Evolutionary conservation across 2,113 vertebrate species (phyloP).

Genomic region (Alces alces): DNA sequence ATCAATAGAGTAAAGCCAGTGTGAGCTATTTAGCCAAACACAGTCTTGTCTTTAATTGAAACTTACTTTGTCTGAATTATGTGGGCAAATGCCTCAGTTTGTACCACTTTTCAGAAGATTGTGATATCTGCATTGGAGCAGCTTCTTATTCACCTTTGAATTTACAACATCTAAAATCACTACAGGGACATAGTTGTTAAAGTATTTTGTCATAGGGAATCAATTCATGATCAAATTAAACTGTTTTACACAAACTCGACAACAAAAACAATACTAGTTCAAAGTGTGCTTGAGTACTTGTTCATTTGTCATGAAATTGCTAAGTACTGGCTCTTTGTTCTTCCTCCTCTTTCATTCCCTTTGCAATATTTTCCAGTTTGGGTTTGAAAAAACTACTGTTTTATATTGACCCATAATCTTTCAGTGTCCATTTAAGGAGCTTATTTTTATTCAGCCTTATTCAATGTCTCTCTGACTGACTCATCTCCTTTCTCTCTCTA

Average conservation of each 20-base stretch:
- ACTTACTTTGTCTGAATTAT: background rate
- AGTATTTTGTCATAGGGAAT: background rate
- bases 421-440: background rate
- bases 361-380: background rate
- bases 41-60: background rate
- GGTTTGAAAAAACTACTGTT: background rate
- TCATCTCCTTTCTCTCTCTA: rapidly evolving
- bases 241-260: background rate
- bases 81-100: background rate
- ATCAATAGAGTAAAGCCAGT: background rate
- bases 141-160: background rate
- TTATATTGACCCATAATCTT: background rate
- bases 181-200: background rate
- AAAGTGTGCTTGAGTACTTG: background rate
- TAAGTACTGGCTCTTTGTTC: background rate
- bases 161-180: background rate
- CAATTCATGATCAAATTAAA: background rate
- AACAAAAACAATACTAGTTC: background rate
- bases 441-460: background rate
- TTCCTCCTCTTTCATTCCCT: background rate
- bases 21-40: background rate
- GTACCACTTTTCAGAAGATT: background rate
- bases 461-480: background rate
- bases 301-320: background rate
- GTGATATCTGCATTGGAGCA: background rate